Base-by-base conservation (phyloP, 2,113 vertebrate genomes). In the Notothenia coriiceps region DNA sequence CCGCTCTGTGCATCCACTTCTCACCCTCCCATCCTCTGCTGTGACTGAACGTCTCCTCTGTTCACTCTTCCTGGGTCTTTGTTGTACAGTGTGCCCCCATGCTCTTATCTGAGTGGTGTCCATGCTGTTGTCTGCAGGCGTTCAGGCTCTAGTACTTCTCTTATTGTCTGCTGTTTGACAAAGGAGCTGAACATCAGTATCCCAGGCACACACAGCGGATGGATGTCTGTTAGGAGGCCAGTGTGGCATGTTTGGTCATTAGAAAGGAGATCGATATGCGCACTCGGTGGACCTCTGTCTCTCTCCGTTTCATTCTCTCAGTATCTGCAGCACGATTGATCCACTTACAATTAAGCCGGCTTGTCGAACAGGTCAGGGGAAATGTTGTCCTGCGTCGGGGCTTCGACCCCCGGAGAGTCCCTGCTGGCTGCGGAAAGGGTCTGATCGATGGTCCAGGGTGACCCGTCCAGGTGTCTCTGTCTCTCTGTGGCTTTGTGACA, bases 321-420 rank as follows among this genome's bases (percentile, higher is more conserved):
- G 59, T 85, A 76, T 88, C 85, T 79, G 88, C 87, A 84, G 86
- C 87, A 50, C 70, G 44, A 92, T 93, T 92, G 91, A 94, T 94
- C 90, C 85, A 73, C 89, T 84, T 66, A 79, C 86, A 92, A 88
- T 91, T 90, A 88, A 82, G 79, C 86, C 49, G 78, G 55, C 92
- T 91, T 92, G 91, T 92, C 87, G 70, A 91, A 92, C 90, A 91
- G 76, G 79, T 84, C 79, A 74, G 90, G 83, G 85, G 92, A 89
- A 92, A 88, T 80, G 87, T 91, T 88, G 86, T 77, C 67, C 79
- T 62, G 61, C 67, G 55, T 70, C 61, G 12, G 84, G 40, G 66
- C 74, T 40, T 74, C 78, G 63, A 66, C 76, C 86, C 79, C 79
- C 71, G 6, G 57, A 79, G 79, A n/a, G 18, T 44, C 73, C 69